Percentiles rank a stretch among this genome's conserved stretches.
These are phyloP conservation scores for Drosophila ficusphila DNA, from an alignment of 1,140 invertebrate genomes.

Conservation along the genomic window DNA sequence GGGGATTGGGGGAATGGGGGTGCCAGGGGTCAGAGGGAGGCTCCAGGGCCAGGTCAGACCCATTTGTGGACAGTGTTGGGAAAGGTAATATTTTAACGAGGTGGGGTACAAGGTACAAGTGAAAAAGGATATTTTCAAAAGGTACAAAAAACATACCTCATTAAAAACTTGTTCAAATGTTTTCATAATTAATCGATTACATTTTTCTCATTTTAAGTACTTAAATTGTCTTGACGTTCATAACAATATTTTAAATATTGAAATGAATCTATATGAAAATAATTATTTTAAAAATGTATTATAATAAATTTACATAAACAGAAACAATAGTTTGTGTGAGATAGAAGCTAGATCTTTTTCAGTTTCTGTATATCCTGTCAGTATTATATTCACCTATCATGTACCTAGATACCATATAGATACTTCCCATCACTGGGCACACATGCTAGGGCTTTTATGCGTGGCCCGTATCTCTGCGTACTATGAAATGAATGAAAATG, in stretches of 20 bases:
- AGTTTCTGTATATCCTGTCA: too few relatives aligned
- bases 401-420: neutral
- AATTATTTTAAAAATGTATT: too few relatives aligned
- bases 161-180: too few relatives aligned
- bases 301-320: too few relatives aligned
- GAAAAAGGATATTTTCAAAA: neutral
- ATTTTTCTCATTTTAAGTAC: too few relatives aligned
- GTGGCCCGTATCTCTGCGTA: slow-evolving; percentile 34
- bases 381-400: too few relatives aligned
- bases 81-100: neutral
- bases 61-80: slow-evolving; percentile 30
- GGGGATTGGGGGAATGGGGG: neutral
- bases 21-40: neutral
- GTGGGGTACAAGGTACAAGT: neutral
- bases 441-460: slow-evolving; percentile 33
- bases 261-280: too few relatives aligned
- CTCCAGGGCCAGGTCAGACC: slow-evolving; percentile 30
- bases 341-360: too few relatives aligned
- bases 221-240: too few relatives aligned
- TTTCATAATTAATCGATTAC: too few relatives aligned
- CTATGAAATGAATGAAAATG: slow-evolving; percentile 77
- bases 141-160: neutral
- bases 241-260: too few relatives aligned
- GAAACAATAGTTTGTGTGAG: too few relatives aligned
- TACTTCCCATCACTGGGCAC: neutral